Evolutionary conservation across 1,140 invertebrate genomes (phyloP), one percentile per base, ranked within the genome.

Genomic region (Nebria ingens): DNA sequence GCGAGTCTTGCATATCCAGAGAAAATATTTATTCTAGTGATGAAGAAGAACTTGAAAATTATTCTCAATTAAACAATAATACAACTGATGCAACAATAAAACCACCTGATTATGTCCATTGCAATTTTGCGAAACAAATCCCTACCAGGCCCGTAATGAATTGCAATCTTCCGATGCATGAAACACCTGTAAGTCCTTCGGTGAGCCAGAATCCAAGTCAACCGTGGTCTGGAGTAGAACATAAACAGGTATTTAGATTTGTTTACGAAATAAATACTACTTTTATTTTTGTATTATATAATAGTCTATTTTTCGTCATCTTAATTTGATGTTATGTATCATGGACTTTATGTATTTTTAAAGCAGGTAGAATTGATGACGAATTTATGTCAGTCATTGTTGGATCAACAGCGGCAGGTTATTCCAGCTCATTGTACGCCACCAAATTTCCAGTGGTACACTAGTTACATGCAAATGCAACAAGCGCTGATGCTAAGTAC

Each of bases 401-500:
- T 71, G 15, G 64, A 65, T 19, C 63, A 68, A 34, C 61, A 61
- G 52, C 51, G 23, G 1, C 54, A 56, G 21, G 51, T 40, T 12
- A 23, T 13, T 1, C 15, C 52, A 45, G 15, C 6, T 45, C 9
- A 54, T 25, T 4, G 53, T 53, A 25, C 51, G 52, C 21, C 61
- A 59, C 25, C 52, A 62, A 53, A 49, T 42, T 3, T 58, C 59
- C 22, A 57, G 61, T 50, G n/a, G 45, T 60, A 3, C 64, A 66
- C 21, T 64, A 68, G 13, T 57, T 68, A 11, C 42, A 67, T 71
- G 19, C 72, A 73, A 53, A 73, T 72, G 13, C 73, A 45, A 17
- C 40, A 74, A 58, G 70, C 73, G 20, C 65, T 74, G 53, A 64
- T 73, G 58, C 54, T 74, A 13, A 68, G 71, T 29, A 69, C 71